A percentile compares a stretch with the other conserved stretches of the same genome.
phyloP scores from a whole-genome alignment of 2,797 vertebrate genomes.

The Ficedula albicollis region DNA sequence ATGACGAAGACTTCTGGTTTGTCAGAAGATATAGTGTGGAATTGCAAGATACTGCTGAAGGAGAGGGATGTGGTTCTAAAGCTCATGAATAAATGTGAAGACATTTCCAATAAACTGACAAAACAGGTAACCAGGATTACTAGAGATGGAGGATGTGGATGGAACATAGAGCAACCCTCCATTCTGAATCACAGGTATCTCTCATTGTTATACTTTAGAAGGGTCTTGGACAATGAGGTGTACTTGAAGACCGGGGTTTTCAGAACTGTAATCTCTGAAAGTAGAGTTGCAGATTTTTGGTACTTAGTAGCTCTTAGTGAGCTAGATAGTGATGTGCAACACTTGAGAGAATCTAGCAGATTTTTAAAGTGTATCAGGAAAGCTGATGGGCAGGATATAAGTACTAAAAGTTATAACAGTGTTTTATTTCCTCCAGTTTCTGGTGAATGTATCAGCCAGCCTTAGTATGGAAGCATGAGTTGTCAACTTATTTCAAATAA shows the following conservation, averaged over 20 bases:
- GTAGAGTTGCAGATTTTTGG: not conserved
- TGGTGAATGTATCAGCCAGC: not conserved
- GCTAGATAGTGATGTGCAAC: not conserved
- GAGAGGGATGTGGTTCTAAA: slow-evolving; percentile 87
- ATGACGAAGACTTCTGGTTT: slow-evolving; percentile 83
- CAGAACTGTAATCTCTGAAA: not conserved
- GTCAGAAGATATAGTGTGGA: slow-evolving; percentile 84
- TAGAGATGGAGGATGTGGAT: slow-evolving; percentile 73
- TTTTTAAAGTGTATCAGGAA: not conserved
- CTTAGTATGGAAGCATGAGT: not conserved
- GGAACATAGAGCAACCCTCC: slow-evolving; percentile 82
- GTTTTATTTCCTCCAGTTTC: not conserved
- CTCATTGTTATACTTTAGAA: not conserved
- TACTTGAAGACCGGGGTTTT: not conserved
- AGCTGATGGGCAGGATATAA: not conserved
- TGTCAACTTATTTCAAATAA: not conserved
- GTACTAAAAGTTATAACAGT: not conserved
- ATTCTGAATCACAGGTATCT: slow-evolving; percentile 86
- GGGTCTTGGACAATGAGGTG: fast-evolving
- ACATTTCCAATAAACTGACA: slow-evolving; percentile 88
- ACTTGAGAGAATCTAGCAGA: not conserved
- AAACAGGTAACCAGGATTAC: slow-evolving; percentile 88
- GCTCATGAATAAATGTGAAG: slow-evolving; percentile 94
- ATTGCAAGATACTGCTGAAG: slow-evolving; percentile 89
- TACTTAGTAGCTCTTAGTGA: not conserved